Evolutionary conservation across 92 coral and sea anemone species (phyloP), one percentile per base, ranked within the genome.

Genomic region (Isaurus tuberculatus): DNA sequence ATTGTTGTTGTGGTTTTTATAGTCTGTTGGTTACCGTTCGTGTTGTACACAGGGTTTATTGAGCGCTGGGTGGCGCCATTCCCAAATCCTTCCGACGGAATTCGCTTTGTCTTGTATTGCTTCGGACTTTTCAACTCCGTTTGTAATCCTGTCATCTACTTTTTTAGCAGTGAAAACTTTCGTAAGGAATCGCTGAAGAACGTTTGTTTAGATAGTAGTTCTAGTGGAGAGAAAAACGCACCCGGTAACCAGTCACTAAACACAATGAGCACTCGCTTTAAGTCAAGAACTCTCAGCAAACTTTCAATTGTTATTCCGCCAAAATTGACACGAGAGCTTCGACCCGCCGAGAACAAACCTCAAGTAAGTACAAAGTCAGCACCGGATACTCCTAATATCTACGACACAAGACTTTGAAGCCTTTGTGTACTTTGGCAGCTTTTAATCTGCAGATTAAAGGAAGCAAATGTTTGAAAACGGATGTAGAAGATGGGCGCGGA

Each of bases 71-170:
- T 93, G 0, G 97, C 97, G 1, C 84, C 91, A 6, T 93, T 93
- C 43, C 97, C 97, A 9, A 93, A 93, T 72, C 97, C 97, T 15
- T 84, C 93, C 13, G 97, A 93, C 23, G 58, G 85, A 2, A 74
- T 80, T 29, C 90, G 97, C 46, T 64, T 91, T 19, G 70, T 93
- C 22, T 58, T 86, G 6, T 93, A 93, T 65, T 87, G 79, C n/a
- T 1, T 91, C 2, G 97, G 97, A 7, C 88, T 91, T 4, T 89
- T 87, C 60, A 93, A 93, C 90, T 93, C 97, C 1, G 86, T 87
- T 2, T 93, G 97, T 61, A 93, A 93, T 20, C 97, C 97, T 25
- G 90, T 91, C 55, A 93, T 93, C 27, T 93, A 93, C 71, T 91
- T 86, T 72, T 93, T 93, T 42, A 93, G 77, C 75, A 93, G 94